Evolutionary conservation across 2,888 invertebrate species (phyloP).

Genomic region (Ephialtes manifestator): DNA sequence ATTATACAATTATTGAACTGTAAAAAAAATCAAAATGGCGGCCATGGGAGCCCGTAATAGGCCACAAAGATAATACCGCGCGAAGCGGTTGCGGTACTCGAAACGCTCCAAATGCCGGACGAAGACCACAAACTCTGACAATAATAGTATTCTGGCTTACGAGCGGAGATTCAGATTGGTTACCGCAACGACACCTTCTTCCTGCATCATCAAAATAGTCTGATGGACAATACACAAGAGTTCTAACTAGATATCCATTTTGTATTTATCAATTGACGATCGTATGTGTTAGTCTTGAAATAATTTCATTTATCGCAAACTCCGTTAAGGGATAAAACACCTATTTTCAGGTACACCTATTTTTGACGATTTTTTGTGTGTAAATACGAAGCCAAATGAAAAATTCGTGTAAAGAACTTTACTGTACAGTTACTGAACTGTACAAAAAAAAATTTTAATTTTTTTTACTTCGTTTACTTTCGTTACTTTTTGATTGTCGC

Average conservation of each 20-base stretch:
- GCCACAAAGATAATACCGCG: conserved; percentile 76
- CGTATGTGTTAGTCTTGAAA: not conserved
- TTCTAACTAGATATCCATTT: not conserved
- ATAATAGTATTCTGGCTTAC: conserved; percentile 43
- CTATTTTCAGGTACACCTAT: too few species aligned
- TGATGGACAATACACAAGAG: not conserved
- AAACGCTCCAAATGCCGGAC: conserved; percentile 64
- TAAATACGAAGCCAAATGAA: too few species aligned
- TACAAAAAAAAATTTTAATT: too few species aligned
- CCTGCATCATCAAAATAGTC: not conserved
- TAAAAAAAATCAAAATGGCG: too few species aligned
- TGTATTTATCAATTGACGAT: not conserved
- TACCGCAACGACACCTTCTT: not conserved
- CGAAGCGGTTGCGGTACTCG: conserved; percentile 13
- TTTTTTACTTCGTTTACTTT: too few species aligned
- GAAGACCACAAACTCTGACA: conserved; percentile 63
- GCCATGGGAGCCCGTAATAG: too few species aligned
- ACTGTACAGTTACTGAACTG: too few species aligned
- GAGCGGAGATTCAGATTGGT: conserved; percentile 11
- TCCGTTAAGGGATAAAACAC: too few species aligned
- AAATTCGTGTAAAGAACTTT: too few species aligned
- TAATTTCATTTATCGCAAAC: not conserved
- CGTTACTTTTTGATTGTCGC: too few species aligned
- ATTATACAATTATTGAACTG: too few species aligned
- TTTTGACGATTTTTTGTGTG: too few species aligned